Base-by-base conservation (phyloP, 1,140 invertebrate species). In the Rhyacophila brunnea region DNA sequence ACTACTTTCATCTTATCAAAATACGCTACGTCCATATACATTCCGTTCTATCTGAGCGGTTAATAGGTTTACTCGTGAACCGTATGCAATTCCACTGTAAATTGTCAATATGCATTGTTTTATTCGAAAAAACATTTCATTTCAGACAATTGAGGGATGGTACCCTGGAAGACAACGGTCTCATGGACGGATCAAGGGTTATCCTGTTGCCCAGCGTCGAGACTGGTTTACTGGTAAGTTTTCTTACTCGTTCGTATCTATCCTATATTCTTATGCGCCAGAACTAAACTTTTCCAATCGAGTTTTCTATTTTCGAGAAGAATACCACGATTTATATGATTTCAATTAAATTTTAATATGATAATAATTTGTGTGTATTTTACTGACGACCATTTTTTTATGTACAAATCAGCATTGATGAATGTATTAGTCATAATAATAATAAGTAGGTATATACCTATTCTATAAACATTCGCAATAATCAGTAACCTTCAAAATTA, bases 181-280 rank as follows among this genome's bases (percentile, higher is more conserved):
- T 96, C 58, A 82, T 87, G 70, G 90, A 96, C 76, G 92, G 92
- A 57, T 90, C 92, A 65, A 86, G 89, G 68, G 85, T 96, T 59
- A 94, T 92, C 62, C 81, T 96, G 67, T 83, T 96, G 69, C 94
- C 93, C 47, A 94, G 89, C 78, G 91, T 96, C 50, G 93, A 96
- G 83, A 95, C 92, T 66, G 94, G 94, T 74, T 81, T 96, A 67
- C 79, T 95, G 87, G 94, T 96, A 83, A 90, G 90, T 85, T 52
- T 20, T 14, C 10, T 38, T 28, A 28, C 23, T 9, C 3, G 3
- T 28, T 28, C 23, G 23, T n/a, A n/a, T n/a, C n/a, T n/a, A n/a
- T n/a, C n/a, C n/a, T n/a, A n/a, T n/a, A n/a, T n/a, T n/a, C n/a
- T n/a, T n/a, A n/a, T n/a, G n/a, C n/a, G n/a, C n/a, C n/a, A n/a